Evolutionary conservation across 2,797 vertebrate species (phyloP), one percentile per base, ranked within the genome.

Genomic region (Urophycis tenuis): DNA sequence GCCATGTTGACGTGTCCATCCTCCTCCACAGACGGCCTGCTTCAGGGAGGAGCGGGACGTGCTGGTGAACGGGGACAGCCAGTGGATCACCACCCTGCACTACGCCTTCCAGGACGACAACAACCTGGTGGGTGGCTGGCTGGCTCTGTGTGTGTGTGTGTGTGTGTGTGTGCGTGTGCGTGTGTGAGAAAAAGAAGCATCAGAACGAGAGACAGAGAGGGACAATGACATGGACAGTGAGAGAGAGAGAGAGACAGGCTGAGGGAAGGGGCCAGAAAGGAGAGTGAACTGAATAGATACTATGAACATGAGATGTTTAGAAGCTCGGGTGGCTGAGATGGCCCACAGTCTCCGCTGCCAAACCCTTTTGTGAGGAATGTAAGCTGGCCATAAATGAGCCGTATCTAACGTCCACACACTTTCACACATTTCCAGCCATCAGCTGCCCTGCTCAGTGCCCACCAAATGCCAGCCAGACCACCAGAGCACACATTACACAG

Each of bases 41-140:
- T 99, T 99, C 88, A 94, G 96, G 87, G 98, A 99, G 92, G 98
- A 99, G 85, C 92, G 98, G 78, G 97, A 99, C 1, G 97, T 99
- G 49, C 88, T 99, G 89, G 98, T 99, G 60, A 96, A 98, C 7
- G 98, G 98, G 81, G 95, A 99, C 90, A 95, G 94, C 89, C 97
- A 99, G 87, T 99, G 98, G 98, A 99, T 99, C 92, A 99, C 98
- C 85, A 95, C 97, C 9, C 91, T 99, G 86, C 97, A 99, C 92
- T 99, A 99, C 14, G 97, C 98, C 81, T 99, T 99, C 90, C 98
- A 99, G 92, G 98, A 99, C 77, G 98, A 99, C 88, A 98, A 97
- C 88, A 96, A 98, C 85, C 92, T 99, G 93, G 98, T 99, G 5
- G 1, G 14, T 1, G 5, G 17, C 29, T 76, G 22, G 39, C 15